Percentiles rank a stretch among this genome's conserved stretches.
phyloP scores from a whole-genome alignment of 37 sponge, comb jelly and placozoan species.

The Cladorhizidae sp. region DNA sequence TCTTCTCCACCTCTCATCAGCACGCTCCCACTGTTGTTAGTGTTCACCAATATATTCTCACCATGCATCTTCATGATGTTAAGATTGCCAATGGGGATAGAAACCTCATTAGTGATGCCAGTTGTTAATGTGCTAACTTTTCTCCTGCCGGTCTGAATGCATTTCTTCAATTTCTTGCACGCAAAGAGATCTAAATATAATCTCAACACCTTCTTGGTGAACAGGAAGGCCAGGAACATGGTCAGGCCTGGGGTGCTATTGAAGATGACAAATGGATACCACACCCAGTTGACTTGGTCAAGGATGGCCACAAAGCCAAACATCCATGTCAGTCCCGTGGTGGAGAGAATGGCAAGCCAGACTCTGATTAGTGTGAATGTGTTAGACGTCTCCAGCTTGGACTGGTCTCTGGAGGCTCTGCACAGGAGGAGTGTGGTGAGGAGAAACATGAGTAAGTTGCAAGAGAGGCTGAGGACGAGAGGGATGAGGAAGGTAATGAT shows the following conservation, averaged over 20 bases:
- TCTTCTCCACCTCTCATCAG: no score
- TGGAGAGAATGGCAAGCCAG: constrained; percentile 18
- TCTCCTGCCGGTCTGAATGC: no score
- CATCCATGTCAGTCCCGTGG: no score
- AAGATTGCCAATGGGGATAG: no score
- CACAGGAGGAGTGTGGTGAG: background rate
- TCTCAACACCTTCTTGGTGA: constrained; percentile 18
- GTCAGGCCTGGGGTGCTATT: constrained; percentile 53
- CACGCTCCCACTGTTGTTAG: no score
- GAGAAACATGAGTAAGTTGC: constrained; percentile 1
- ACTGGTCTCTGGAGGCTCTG: background rate
- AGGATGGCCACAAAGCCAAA: no score
- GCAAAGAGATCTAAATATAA: no score
- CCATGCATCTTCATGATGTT: no score
- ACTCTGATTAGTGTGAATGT: background rate
- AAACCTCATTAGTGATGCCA: no score
- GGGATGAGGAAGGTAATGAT: constrained; percentile 45
- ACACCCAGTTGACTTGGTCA: constrained; percentile 21
- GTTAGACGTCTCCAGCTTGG: background rate
- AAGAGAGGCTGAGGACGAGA: background rate
- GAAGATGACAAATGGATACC: constrained; percentile 64
- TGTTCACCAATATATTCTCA: no score
- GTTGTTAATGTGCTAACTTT: no score
- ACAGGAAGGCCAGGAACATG: constrained; percentile 28
- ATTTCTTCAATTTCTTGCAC: no score